Percentiles rank a stretch among this genome's conserved stretches.
Evolutionary conservation across 1,140 invertebrate species (phyloP).

Genomic region (Euglossa dilemma): DNA sequence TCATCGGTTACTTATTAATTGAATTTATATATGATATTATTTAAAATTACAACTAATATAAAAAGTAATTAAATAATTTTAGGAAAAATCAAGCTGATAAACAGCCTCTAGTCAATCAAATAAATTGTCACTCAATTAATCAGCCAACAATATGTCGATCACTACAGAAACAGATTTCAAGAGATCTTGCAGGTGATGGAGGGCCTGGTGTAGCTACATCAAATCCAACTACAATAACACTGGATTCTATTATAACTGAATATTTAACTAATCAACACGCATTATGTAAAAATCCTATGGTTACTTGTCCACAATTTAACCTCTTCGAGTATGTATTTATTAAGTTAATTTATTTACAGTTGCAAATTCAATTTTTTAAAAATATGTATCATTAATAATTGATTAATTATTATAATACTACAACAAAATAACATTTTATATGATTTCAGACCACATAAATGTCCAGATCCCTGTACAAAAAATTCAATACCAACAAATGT

Average conservation of each 20-base stretch:
- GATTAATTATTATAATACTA: neutral
- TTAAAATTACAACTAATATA: neutral
- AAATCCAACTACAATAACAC: slow-evolving; percentile 84
- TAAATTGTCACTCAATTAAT: slow-evolving; percentile 51
- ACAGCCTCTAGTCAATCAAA: slow-evolving; percentile 58
- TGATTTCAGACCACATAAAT: slow-evolving; percentile 91
- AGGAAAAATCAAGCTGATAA: slow-evolving; percentile 76
- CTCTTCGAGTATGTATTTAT: slow-evolving; percentile 87
- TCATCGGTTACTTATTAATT: neutral
- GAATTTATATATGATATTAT: neutral
- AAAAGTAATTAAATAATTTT: slow-evolving; percentile 29
- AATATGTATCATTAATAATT: neutral
- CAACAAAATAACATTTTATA: slow-evolving; percentile 21
- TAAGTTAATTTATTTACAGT: slow-evolving; percentile 38
- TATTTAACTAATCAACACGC: slow-evolving; percentile 98
- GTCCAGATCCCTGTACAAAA: slow-evolving; percentile 92
- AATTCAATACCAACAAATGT: slow-evolving; percentile 89
- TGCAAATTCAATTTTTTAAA: neutral
- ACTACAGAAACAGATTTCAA: slow-evolving; percentile 87
- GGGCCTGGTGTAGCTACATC: slow-evolving; percentile 71
- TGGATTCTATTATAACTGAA: slow-evolving; percentile 97
- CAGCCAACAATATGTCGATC: slow-evolving; percentile 78
- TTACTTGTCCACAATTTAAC: slow-evolving; percentile 95
- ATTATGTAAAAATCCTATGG: slow-evolving; percentile 96
- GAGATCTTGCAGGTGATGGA: slow-evolving; percentile 73